Percentiles rank a stretch among this genome's conserved stretches.
Evolutionary conservation across 2,888 invertebrate species (phyloP).

Genomic region (Pocota personata): DNA sequence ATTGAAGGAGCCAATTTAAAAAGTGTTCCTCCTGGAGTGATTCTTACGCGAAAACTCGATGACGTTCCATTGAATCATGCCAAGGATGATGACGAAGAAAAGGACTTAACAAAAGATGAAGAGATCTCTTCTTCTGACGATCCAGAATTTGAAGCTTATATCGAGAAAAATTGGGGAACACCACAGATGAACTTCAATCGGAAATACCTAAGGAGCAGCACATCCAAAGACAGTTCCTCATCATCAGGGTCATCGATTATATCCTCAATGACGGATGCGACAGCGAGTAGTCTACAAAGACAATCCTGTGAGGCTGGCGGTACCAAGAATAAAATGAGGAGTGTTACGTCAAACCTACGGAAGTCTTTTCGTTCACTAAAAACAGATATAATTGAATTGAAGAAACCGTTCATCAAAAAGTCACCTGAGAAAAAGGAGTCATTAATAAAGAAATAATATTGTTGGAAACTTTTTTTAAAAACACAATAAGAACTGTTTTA

Average conservation of each 20-base stretch:
- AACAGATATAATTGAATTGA: conserved; percentile 78
- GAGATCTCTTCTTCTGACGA: conserved; percentile 39
- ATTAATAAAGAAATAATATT: conserved; percentile 69
- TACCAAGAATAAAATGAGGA: conserved; percentile 79
- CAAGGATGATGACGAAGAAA: conserved; percentile 16
- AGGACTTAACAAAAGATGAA: conserved; percentile 12
- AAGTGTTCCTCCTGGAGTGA: conserved; percentile 78
- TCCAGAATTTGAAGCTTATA: conserved; percentile 76
- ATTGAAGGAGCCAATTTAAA: conserved; percentile 80
- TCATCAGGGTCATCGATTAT: conserved; percentile 51
- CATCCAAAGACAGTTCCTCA: conserved; percentile 75
- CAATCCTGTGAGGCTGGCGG: conserved; percentile 20
- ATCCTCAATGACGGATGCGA: conserved; percentile 72
- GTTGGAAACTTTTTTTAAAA: conserved; percentile 26
- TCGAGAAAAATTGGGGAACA: conserved; percentile 81
- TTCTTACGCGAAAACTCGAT: conserved; percentile 79
- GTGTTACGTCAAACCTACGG: conserved; percentile 78
- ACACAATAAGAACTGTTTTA: neutral
- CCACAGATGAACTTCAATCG: conserved; percentile 81
- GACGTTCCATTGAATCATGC: conserved; percentile 57
- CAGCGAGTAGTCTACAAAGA: neutral
- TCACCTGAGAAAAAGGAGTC: conserved; percentile 75
- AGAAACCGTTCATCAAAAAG: conserved; percentile 78
- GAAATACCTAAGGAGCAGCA: conserved; percentile 78
- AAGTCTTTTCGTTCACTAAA: conserved; percentile 80